A percentile compares a stretch with the other conserved stretches of the same genome.
These are phyloP conservation scores for Scolopax mira DNA, from an alignment of 2,113 vertebrate genomes.

Conservation along the genomic window DNA sequence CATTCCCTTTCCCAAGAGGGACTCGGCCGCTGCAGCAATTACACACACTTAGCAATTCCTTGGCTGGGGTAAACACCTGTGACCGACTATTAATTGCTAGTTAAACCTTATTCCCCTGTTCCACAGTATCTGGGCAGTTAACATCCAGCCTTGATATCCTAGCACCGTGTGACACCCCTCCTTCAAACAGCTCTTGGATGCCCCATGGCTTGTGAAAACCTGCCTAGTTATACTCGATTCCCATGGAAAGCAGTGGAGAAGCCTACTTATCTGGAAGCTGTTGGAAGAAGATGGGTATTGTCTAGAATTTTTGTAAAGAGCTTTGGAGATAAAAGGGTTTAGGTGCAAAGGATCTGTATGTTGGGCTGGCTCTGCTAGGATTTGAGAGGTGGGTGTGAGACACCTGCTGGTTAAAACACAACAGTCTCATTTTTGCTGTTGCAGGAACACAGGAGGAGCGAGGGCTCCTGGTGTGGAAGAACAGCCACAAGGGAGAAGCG, in stretches of 20 bases:
- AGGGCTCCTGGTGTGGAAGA: slow-evolving; percentile 85
- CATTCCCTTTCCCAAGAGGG: background rate
- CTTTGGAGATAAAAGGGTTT: background rate
- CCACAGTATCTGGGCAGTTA: background rate
- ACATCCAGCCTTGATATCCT: background rate
- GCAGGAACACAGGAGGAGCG: slow-evolving; percentile 87
- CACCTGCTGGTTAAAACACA: background rate
- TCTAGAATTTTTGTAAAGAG: background rate
- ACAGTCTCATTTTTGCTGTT: background rate
- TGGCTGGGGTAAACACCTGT: background rate
- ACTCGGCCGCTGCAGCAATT: background rate
- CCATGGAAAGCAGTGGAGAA: background rate
- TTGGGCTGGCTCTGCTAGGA: background rate
- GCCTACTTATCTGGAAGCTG: background rate
- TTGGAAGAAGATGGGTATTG: background rate
- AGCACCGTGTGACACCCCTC: background rate
- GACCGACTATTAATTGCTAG: background rate
- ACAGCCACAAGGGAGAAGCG: slow-evolving; percentile 67
- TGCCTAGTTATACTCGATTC: background rate
- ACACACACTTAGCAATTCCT: background rate
- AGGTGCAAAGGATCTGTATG: background rate
- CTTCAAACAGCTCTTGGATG: background rate
- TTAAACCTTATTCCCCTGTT: background rate
- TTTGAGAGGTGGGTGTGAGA: background rate
- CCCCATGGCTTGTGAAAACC: background rate